phyloP scores from a whole-genome alignment of 1,140 invertebrate species.

The Antheraea mylitta region DNA sequence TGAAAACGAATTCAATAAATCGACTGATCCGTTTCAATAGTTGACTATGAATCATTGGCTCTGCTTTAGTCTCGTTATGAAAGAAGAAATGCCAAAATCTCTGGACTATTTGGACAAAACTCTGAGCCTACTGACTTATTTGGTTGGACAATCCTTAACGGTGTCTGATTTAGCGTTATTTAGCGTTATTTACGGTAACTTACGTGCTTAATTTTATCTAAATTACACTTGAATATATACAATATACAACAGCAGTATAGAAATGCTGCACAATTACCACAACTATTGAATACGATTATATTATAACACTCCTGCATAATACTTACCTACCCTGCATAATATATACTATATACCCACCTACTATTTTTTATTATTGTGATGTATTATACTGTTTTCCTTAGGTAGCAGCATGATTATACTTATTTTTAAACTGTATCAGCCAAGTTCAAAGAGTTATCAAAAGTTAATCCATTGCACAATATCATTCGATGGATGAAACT shows the following conservation, averaged over 20 bases:
- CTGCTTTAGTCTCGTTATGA: constrained; percentile 83
- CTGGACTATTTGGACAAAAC: constrained; percentile 87
- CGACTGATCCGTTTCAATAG: constrained; percentile 79
- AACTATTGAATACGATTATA: not conserved
- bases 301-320: too few species aligned
- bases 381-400: too few species aligned
- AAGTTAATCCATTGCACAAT: constrained; percentile 80
- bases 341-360: too few species aligned
- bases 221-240: too few species aligned
- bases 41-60: constrained; percentile 95
- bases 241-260: not conserved
- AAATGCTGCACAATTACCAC: not conserved
- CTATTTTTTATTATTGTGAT: too few species aligned
- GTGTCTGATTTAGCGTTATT: constrained; percentile 92
- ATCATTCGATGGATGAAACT: constrained; percentile 86
- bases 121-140: constrained; percentile 86
- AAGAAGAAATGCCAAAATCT: constrained; percentile 81
- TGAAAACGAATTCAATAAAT: constrained; percentile 77
- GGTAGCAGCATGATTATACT: too few species aligned
- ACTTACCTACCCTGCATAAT: too few species aligned
- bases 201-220: not conserved
- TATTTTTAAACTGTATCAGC: constrained; percentile 37
- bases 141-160: constrained; percentile 88
- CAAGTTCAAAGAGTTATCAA: constrained; percentile 70
- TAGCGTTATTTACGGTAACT: constrained; percentile 82